phyloP scores from a whole-genome alignment of 2,113 vertebrate genomes.

The Petromus typicus region DNA sequence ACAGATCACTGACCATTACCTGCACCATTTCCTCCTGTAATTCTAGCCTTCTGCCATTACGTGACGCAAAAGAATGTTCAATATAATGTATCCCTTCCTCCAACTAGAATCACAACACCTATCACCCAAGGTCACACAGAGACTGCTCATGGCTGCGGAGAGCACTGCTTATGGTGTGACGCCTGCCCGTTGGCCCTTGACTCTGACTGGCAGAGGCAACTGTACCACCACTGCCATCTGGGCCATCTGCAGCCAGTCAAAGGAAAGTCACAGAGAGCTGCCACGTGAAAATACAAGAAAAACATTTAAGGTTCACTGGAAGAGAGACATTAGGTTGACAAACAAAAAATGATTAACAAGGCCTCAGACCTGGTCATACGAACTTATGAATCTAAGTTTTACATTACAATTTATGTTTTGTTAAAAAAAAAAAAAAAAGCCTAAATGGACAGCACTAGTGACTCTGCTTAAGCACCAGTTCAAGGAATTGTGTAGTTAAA shows the following conservation, averaged over 20 bases:
- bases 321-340: neutral
- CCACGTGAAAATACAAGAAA: neutral
- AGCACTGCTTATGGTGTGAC: neutral
- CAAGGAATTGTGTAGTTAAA: slow-evolving; percentile 3
- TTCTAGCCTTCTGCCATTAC: neutral
- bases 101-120: neutral
- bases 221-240: neutral
- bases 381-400: neutral
- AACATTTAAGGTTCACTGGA: neutral
- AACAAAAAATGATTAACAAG: neutral
- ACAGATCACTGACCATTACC: neutral
- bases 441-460: neutral
- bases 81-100: neutral
- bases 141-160: neutral
- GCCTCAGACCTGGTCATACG: neutral
- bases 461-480: neutral
- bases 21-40: neutral
- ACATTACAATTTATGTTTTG: neutral
- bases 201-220: neutral
- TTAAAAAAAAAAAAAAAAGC: neutral
- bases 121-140: neutral
- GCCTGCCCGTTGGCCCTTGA: neutral
- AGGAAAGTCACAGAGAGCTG: slow-evolving; percentile 10
- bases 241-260: neutral
- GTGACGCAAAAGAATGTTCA: neutral